phyloP scores from a whole-genome alignment of 2,797 vertebrate genomes.

The Scarus forsteni region DNA sequence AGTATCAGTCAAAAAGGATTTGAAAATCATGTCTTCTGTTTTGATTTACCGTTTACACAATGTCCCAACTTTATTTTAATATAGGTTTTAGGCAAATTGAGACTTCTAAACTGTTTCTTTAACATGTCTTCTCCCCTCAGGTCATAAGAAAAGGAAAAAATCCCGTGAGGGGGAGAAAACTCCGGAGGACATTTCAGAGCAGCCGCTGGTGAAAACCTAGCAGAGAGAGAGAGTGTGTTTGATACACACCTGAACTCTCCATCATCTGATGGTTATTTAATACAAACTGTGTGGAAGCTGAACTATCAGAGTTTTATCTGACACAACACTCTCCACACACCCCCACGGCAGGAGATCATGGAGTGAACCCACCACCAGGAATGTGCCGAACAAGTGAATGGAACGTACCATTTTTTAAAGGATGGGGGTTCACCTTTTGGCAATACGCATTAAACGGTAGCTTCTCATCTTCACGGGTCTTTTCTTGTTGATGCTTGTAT shows the following conservation, averaged over 20 bases:
- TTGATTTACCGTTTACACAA: too few species aligned
- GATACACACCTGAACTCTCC: slow-evolving; percentile 11
- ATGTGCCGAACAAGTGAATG: neutral
- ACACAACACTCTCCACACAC: neutral
- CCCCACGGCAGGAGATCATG: neutral
- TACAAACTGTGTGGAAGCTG: slow-evolving; percentile 13
- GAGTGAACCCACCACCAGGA: slow-evolving; percentile 21
- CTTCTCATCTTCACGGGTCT: slow-evolving; percentile 27
- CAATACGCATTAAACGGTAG: slow-evolving; percentile 23
- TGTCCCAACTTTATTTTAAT: too few species aligned
- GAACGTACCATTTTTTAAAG: slow-evolving; percentile 3
- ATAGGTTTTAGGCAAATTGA: too few species aligned
- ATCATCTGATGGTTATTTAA: slow-evolving; percentile 25
- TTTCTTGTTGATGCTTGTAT: slow-evolving; percentile 32
- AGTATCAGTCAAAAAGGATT: too few species aligned
- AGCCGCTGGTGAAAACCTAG: slow-evolving; percentile 84
- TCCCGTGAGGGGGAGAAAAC: slow-evolving; percentile 85
- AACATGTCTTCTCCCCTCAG: slow-evolving; percentile 72
- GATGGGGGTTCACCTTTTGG: neutral
- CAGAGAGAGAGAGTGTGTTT: slow-evolving; percentile 13
- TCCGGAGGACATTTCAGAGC: slow-evolving; percentile 88
- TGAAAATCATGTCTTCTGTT: too few species aligned
- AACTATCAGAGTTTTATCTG: slow-evolving; percentile 76
- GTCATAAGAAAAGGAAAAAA: slow-evolving; percentile 87
- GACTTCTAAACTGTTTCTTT: neutral